Base-by-base conservation (phyloP, 2,888 invertebrate genomes). In the Rotaria macrura region DNA sequence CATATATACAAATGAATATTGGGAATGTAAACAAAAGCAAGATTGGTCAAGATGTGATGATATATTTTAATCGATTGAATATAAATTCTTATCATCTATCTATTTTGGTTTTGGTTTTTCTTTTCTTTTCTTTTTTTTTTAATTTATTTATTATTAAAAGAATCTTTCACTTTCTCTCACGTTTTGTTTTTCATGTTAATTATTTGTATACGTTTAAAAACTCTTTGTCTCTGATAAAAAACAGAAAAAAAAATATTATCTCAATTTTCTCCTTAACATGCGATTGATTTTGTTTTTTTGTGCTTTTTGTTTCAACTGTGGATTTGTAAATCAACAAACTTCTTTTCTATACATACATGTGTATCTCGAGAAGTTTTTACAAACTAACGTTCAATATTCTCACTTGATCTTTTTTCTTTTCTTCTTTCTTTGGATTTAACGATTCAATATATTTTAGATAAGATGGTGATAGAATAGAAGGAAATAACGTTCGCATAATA, bases 1-100 rank as follows among this genome's bases (percentile, higher is more conserved):
- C 91, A 93, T 94, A 87, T 97, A 94, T 92, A 94, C 93, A 88
- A 94, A 94, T 88, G 94, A 94, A 88, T 99, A 99, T 92, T 99
- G 99, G 99, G 93, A 94, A 87, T 93, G 94, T 91, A 99, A 98
- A 92, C 93, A 93, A 88, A 93, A 93, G 88, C 93, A 94, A 90
- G 95, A 97, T 91, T 99, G 98, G 97, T 91, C 93, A 86, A 92
- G 91, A 89, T 97, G 97, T 92, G 97, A 97, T 83, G 94, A 95
- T 91, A 96, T 99, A 91, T 97, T 94, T 89, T 90, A 88, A 29
- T 29, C 20, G 6, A 20, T 6, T n/a, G 12, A 65, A 25, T 7
- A 25, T 9, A 7, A 54, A 25, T 3, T 54, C 25, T 7, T 54
- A 4, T 54, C 23, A 25, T 25, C 14, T 54, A 54, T 54, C 25